phyloP scores from a whole-genome alignment of 64 coral and sea anemone genomes.

The Trachythela sp. region DNA sequence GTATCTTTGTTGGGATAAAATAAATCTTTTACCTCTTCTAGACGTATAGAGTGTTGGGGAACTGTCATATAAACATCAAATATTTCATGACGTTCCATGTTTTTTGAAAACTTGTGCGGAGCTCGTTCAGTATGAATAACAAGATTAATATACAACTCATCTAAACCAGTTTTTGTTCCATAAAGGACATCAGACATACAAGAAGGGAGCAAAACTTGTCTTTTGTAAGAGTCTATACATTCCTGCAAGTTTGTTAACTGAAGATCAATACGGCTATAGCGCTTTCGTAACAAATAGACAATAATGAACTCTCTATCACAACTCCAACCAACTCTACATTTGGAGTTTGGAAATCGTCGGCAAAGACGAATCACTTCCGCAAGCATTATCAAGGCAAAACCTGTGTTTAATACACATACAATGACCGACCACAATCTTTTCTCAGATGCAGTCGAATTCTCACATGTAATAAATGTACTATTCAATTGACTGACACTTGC shows the following conservation, averaged over 20 bases:
- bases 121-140: slow-evolving; percentile 10
- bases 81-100: background rate
- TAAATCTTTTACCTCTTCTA: background rate
- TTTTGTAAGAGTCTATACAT: too few species aligned
- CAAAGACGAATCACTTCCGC: background rate
- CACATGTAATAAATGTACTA: background rate
- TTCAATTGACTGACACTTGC: too few species aligned
- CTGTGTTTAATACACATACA: too few species aligned
- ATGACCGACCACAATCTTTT: too few species aligned
- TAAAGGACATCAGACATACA: too few species aligned
- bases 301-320: too few species aligned
- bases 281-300: background rate
- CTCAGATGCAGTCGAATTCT: background rate
- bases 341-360: background rate
- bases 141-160: background rate
- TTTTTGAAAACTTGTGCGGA: background rate
- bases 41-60: background rate
- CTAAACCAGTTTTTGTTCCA: too few species aligned
- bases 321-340: background rate
- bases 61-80: background rate
- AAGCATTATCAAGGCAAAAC: too few species aligned
- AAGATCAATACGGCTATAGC: too few species aligned
- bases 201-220: too few species aligned
- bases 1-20: background rate
- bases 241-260: too few species aligned